Percentiles rank a stretch among this genome's conserved stretches.
These are phyloP conservation scores for Romanogobio albipinnatus DNA, from an alignment of 2,113 vertebrate genomes.

Conservation along the genomic window DNA sequence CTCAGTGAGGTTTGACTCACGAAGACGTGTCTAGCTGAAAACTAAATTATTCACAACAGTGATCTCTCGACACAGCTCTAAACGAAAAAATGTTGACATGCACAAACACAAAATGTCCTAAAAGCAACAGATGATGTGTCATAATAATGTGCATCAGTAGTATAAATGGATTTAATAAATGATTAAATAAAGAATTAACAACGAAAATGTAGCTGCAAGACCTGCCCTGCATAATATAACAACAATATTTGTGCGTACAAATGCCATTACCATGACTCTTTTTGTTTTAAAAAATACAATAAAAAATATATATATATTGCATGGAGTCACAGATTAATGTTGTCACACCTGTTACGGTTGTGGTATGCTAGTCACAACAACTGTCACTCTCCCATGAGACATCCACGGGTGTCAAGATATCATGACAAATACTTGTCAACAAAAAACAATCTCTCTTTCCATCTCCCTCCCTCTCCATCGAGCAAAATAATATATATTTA, in stretches of 20 bases:
- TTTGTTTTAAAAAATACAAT: background rate
- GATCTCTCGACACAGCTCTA: slow-evolving; percentile 57
- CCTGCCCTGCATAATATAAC: background rate
- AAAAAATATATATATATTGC: background rate
- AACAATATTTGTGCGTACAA: background rate
- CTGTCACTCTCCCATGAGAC: slow-evolving; percentile 29
- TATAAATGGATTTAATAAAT: slow-evolving; percentile 13
- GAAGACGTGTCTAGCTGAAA: slow-evolving; percentile 65
- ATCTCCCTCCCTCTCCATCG: background rate
- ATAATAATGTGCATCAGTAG: slow-evolving; percentile 8
- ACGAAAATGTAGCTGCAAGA: background rate
- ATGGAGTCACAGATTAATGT: slow-evolving; percentile 39
- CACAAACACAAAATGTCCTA: slow-evolving; percentile 42
- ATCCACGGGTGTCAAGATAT: slow-evolving; percentile 48
- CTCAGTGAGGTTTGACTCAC: slow-evolving; percentile 65
- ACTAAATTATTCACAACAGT: slow-evolving; percentile 72
- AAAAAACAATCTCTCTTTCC: background rate
- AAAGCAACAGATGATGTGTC: slow-evolving; percentile 39
- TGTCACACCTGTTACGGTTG: slow-evolving; percentile 31
- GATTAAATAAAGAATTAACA: background rate
- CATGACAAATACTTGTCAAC: slow-evolving; percentile 46
- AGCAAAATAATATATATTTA: background rate
- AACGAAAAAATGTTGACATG: slow-evolving; percentile 55
- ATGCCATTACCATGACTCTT: slow-evolving; percentile 5
- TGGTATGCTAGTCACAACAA: slow-evolving; percentile 46